Evolutionary conservation across 2,113 vertebrate species (phyloP), one percentile per base, ranked within the genome.

Genomic region (Hiodon alosoides): DNA sequence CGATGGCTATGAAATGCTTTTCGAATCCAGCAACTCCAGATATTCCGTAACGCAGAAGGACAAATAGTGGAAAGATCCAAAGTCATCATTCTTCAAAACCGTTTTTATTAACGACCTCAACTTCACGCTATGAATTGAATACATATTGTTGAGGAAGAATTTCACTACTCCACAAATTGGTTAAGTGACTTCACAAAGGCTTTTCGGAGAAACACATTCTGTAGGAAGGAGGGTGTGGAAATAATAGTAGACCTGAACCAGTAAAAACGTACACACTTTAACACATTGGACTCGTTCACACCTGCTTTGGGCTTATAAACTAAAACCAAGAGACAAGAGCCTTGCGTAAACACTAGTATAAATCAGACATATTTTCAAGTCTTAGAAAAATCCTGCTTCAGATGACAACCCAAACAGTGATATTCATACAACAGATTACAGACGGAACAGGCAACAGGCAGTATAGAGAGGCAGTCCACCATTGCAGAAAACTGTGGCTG

Each of bases 401-500:
- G 4, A 13, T n/a, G n/a, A 59, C 71, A 73, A 53, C 53, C 52
- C 51, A 62, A 62, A 31, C 7, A 59, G 48, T 46, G 16, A 16
- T 7, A 67, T 31, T 52, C 4, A 69, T 7, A 69, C 16, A 73
- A 3, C 78, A 75, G 55, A 67, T 47, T 55, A 78, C 69, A 85
- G 70, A 67, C 71, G 71, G 75, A 72, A 78, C 4, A 16, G 86
- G 46, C 3, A 54, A 65, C 61, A 46, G 58, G 46, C 50, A 54
- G 83, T 84, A 85, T 76, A 61, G 72, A 76, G 61, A 77, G 69
- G 78, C 55, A 10, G 70, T 62, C 16, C 52, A 71, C 66, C 71
- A 69, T 78, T 70, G 53, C 67, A 59, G 8, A 70, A 70, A 31
- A 31, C 31, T 31, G 31, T 31, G 2, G 31, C 47, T 73, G 71